A percentile compares a stretch with the other conserved stretches of the same genome.
phyloP scores from a whole-genome alignment of 2,888 invertebrate genomes.

The Pyrrhia umbra region DNA sequence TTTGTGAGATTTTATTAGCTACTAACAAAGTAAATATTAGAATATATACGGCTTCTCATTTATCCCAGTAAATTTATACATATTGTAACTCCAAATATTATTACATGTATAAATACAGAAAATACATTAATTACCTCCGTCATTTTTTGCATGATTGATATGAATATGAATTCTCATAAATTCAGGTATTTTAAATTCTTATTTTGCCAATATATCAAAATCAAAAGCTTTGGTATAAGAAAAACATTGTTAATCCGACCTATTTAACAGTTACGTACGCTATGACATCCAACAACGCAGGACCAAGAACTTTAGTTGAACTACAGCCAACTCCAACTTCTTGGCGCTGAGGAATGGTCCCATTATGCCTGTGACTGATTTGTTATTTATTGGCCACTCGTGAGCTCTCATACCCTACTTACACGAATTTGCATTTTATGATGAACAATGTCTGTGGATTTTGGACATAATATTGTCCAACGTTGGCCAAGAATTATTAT shows the following conservation, averaged over 20 bases:
- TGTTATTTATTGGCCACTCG: slow-evolving; percentile 85
- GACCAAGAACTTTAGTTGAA: slow-evolving; percentile 80
- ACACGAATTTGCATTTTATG: slow-evolving; percentile 65
- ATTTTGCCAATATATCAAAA: too few relatives aligned
- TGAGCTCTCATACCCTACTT: slow-evolving; percentile 72
- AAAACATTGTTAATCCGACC: neutral
- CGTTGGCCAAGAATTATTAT: slow-evolving; percentile 52
- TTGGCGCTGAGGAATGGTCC: slow-evolving; percentile 82
- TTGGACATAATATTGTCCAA: slow-evolving; percentile 56
- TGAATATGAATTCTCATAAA: too few relatives aligned
- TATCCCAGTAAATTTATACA: too few relatives aligned
- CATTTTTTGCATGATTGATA: too few relatives aligned
- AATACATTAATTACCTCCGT: too few relatives aligned
- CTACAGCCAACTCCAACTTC: slow-evolving; percentile 83
- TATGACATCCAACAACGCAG: slow-evolving; percentile 42
- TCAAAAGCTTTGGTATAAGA: neutral
- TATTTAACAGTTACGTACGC: slow-evolving; percentile 46
- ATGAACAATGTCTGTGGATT: slow-evolving; percentile 59
- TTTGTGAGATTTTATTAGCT: too few relatives aligned
- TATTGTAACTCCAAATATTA: too few relatives aligned
- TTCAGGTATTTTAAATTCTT: too few relatives aligned
- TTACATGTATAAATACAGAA: too few relatives aligned
- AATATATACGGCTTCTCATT: too few relatives aligned
- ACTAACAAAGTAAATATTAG: too few relatives aligned
- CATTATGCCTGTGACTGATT: slow-evolving; percentile 86